phyloP scores from a whole-genome alignment of 2,888 invertebrate species.

The Drosophila nr. perissopoda region DNA sequence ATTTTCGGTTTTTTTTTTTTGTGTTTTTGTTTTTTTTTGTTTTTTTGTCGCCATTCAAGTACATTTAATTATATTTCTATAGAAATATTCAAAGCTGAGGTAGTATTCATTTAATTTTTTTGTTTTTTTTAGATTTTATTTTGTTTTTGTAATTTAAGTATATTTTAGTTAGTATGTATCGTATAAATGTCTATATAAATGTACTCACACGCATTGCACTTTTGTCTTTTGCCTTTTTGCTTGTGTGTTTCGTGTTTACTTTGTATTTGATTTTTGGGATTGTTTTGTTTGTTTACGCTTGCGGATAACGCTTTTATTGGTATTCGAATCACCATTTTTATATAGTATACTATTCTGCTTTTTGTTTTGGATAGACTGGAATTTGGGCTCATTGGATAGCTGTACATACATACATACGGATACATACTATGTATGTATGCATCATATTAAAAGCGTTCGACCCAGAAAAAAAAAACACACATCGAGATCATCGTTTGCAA shows the following conservation, averaged over 20 bases:
- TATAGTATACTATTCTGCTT: slow-evolving; percentile 1
- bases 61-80: slow-evolving; percentile 76
- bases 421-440: slow-evolving; percentile 2
- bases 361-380: slow-evolving; percentile 11
- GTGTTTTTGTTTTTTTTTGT: slow-evolving; percentile 32
- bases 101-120: slow-evolving; percentile 75
- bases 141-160: slow-evolving; percentile 45
- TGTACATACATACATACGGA: slow-evolving; percentile 7
- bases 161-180: slow-evolving; percentile 37
- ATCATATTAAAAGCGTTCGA: slow-evolving; percentile 43
- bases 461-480: slow-evolving; percentile 27
- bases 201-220: slow-evolving; percentile 33
- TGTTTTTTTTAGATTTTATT: slow-evolving; percentile 35
- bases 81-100: slow-evolving; percentile 82
- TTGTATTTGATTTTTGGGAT: slow-evolving; percentile 22
- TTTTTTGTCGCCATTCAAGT: slow-evolving; percentile 54
- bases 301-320: slow-evolving; percentile 24
- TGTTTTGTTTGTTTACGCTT: slow-evolving; percentile 11
- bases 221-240: slow-evolving; percentile 4
- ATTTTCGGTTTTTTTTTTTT: slow-evolving; percentile 34
- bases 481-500: slow-evolving; percentile 16
- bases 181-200: slow-evolving; percentile 42
- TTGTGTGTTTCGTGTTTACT: slow-evolving; percentile 9
- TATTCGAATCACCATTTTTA: slow-evolving; percentile 36
- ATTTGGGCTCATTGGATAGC: slow-evolving; percentile 31